Conservation (phyloP, 2,113 vertebrate genomes). For the Conger conger region DNA sequence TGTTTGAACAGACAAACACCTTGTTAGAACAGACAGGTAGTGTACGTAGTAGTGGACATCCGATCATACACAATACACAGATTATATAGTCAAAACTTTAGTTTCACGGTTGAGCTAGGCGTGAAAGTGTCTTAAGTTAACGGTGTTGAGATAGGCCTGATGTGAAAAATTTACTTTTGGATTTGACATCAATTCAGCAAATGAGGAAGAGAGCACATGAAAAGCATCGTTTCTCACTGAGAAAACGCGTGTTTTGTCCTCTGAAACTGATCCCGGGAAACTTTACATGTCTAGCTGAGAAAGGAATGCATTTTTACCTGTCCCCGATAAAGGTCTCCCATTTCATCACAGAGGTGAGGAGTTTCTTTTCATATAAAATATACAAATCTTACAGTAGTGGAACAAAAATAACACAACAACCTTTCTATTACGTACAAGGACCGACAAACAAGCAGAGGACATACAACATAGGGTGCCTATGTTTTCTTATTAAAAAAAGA, state of each 20-base stretch:
- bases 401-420: constrained; percentile 72
- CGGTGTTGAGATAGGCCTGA: neutral
- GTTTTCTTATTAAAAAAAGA: constrained; percentile 60
- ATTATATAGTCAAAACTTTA: neutral
- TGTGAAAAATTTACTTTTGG: neutral
- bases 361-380: constrained; percentile 56
- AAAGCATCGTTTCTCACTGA: neutral
- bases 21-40: neutral
- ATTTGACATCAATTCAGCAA: neutral
- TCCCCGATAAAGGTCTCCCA: constrained; percentile 54
- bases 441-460: constrained; percentile 58
- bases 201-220: neutral
- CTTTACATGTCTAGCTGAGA: constrained; percentile 56
- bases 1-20: neutral
- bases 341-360: neutral
- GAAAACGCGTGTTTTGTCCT: neutral
- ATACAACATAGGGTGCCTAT: constrained; percentile 75
- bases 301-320: constrained; percentile 74
- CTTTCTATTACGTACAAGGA: constrained; percentile 71
- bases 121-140: neutral
- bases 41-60: neutral
- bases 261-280: neutral
- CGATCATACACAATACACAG: neutral
- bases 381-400: constrained; percentile 76
- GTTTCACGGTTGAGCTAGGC: neutral